Evolutionary conservation across 2,888 invertebrate genomes (phyloP).

Genomic region (Nomada goodeniana): DNA sequence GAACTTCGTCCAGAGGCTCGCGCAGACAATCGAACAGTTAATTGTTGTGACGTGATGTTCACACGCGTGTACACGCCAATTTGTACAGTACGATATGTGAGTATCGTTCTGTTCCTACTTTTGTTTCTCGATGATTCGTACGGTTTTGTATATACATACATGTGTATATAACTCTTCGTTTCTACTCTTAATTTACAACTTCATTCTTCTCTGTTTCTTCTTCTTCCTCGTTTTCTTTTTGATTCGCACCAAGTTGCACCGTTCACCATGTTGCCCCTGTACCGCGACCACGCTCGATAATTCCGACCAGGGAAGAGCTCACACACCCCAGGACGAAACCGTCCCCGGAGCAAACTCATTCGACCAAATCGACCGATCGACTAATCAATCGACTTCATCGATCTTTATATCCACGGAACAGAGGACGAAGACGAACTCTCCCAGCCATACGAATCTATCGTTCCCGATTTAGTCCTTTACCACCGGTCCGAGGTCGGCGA

Average conservation of each 20-base stretch:
- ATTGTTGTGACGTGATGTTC: conserved; percentile 46
- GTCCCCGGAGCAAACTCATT: conserved; percentile 51
- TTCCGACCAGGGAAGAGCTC: conserved; percentile 44
- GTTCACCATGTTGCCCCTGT: conserved; percentile 50
- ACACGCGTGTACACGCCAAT: conserved; percentile 52
- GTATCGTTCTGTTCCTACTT: conserved; percentile 4
- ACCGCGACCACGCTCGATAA: conserved; percentile 51
- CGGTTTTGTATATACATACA: neutral
- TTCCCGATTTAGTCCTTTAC: conserved; percentile 44
- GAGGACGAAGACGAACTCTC: conserved; percentile 52
- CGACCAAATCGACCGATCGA: conserved; percentile 66
- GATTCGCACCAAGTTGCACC: conserved; percentile 63
- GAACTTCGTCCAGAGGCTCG: conserved; percentile 66
- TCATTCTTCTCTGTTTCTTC: neutral
- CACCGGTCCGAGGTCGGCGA: conserved; percentile 49
- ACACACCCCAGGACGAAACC: conserved; percentile 31
- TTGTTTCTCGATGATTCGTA: conserved; percentile 1
- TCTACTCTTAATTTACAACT: neutral
- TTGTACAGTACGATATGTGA: conserved; percentile 16
- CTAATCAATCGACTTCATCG: conserved; percentile 46
- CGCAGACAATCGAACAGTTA: conserved; percentile 49
- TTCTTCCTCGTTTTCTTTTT: conserved; percentile 25
- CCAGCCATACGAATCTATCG: conserved; percentile 52
- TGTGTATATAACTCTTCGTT: neutral
- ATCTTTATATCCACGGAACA: conserved; percentile 42